Evolutionary conservation across 2,797 vertebrate genomes (phyloP).

Genomic region (Paramormyrops hopkinsi): DNA sequence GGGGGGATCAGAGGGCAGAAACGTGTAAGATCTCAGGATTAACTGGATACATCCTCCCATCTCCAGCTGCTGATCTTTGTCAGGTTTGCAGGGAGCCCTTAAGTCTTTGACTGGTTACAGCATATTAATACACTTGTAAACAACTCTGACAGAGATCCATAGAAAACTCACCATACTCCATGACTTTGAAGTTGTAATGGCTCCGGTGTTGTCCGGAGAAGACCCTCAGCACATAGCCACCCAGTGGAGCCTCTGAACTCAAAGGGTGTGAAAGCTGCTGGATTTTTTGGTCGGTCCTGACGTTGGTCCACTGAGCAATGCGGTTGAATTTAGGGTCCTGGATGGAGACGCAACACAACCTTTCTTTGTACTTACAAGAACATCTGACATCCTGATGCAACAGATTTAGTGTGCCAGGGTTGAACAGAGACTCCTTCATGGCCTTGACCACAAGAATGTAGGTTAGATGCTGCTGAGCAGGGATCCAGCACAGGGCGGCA

Average conservation of each 20-base stretch:
- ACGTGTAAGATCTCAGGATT: background rate
- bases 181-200: conserved; percentile 51
- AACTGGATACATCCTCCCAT: background rate
- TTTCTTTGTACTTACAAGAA: background rate
- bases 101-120: background rate
- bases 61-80: background rate
- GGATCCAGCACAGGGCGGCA: background rate
- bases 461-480: background rate
- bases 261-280: conserved; percentile 55
- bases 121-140: background rate
- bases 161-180: conserved; percentile 57
- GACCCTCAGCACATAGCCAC: conserved; percentile 45
- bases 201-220: background rate
- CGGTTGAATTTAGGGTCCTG: conserved; percentile 55
- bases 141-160: background rate
- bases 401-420: background rate
- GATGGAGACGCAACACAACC: background rate
- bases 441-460: background rate
- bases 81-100: background rate
- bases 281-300: conserved; percentile 47
- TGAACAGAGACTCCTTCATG: background rate
- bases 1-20: background rate
- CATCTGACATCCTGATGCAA: background rate
- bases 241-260: conserved; percentile 55
- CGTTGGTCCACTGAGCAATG: conserved; percentile 63